A percentile compares a stretch with the other conserved stretches of the same genome.
phyloP scores from a whole-genome alignment of 1,140 invertebrate genomes.

The Micrasema longulum region DNA sequence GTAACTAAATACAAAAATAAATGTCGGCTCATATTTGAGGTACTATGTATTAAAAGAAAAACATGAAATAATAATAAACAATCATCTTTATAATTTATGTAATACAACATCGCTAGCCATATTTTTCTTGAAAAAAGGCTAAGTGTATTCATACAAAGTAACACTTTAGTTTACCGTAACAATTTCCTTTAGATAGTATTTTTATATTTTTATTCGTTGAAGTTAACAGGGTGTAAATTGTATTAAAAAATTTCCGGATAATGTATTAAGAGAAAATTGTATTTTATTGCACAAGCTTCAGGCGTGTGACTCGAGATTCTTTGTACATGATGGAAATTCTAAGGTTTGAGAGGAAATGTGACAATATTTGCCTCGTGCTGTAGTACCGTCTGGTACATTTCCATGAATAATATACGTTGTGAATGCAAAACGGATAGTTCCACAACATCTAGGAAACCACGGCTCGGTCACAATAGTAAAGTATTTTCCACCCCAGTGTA shows the following conservation, averaged over 20 bases:
- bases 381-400: conserved; percentile 43
- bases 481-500: conserved; percentile 12
- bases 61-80: too few relatives aligned
- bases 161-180: too few relatives aligned
- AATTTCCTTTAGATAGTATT: too few relatives aligned
- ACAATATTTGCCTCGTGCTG: conserved; percentile 26
- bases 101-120: too few relatives aligned
- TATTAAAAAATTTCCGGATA: neutral
- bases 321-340: conserved; percentile 2
- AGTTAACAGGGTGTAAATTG: neutral
- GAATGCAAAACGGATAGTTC: conserved; percentile 45
- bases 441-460: conserved; percentile 14
- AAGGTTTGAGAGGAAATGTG: conserved; percentile 24
- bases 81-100: too few relatives aligned
- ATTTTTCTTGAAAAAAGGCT: too few relatives aligned
- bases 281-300: too few relatives aligned
- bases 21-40: neutral
- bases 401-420: conserved; percentile 50
- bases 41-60: neutral
- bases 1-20: neutral
- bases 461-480: conserved; percentile 9
- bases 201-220: too few relatives aligned
- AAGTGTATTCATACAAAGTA: too few relatives aligned
- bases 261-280: neutral
- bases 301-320: too few relatives aligned